These are phyloP conservation scores for Tenthredo distinguenda DNA, from an alignment of 2,888 invertebrate genomes.

Conservation along the genomic window DNA sequence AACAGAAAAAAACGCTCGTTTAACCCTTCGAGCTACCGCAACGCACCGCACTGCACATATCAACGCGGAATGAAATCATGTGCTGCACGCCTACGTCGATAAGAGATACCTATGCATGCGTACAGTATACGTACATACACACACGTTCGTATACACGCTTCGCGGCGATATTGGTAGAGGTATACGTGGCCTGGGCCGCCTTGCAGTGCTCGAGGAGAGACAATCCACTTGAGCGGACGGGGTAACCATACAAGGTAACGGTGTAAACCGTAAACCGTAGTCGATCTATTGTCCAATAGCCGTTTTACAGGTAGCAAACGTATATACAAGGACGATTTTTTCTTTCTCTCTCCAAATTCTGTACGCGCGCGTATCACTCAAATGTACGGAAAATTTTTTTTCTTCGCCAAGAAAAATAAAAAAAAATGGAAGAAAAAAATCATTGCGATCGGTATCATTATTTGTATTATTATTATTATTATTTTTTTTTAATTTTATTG, in stretches of 20 bases:
- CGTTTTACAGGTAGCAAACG: not conserved
- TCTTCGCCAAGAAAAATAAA: not conserved
- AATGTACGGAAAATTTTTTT: not conserved
- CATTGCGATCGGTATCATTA: not conserved
- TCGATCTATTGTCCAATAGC: conserved; percentile 18
- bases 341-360: not conserved
- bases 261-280: conserved; percentile 43
- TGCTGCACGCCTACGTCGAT: not conserved
- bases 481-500: too few relatives aligned
- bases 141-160: not conserved
- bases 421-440: not conserved
- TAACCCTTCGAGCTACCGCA: too few relatives aligned
- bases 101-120: not conserved
- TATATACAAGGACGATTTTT: not conserved
- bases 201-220: not conserved
- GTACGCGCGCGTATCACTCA: not conserved
- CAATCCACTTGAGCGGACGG: not conserved
- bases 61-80: not conserved
- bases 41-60: not conserved
- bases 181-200: too few relatives aligned
- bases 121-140: not conserved
- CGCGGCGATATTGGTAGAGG: too few relatives aligned
- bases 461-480: not conserved
- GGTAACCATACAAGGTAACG: conserved; percentile 44
- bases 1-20: not conserved